A percentile compares a stretch with the other conserved stretches of the same genome.
phyloP scores from a whole-genome alignment of 2,797 vertebrate genomes.

The Sciurus carolinensis region DNA sequence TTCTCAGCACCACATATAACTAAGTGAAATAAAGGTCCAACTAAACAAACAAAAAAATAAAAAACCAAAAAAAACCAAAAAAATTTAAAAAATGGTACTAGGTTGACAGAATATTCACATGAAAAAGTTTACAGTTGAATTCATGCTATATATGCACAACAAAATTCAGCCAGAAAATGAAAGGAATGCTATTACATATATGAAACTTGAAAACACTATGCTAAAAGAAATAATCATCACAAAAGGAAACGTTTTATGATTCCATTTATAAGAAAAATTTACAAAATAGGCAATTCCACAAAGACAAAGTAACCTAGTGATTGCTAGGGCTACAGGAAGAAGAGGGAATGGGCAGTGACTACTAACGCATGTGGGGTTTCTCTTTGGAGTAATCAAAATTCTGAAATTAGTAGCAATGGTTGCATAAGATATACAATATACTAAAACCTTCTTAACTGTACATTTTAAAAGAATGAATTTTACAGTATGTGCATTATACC shows the following conservation, averaged over 20 bases:
- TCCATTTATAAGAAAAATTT: neutral
- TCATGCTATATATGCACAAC: neutral
- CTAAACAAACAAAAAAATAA: too few species aligned
- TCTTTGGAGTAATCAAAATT: constrained; percentile 2
- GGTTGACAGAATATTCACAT: neutral
- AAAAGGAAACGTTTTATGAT: neutral
- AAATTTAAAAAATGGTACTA: neutral
- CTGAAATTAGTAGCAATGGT: neutral
- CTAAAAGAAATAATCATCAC: constrained; percentile 29
- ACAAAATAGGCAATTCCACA: neutral
- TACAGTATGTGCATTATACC: neutral
- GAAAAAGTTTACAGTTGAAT: neutral
- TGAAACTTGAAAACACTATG: constrained; percentile 33
- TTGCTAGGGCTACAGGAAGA: neutral
- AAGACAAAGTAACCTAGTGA: constrained; percentile 11
- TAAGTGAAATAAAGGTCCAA: too few species aligned
- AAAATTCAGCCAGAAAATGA: constrained; percentile 31
- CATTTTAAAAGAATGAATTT: neutral
- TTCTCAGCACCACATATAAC: too few species aligned
- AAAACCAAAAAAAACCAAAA: neutral
- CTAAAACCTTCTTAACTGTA: neutral
- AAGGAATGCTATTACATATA: neutral
- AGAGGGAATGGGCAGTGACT: neutral
- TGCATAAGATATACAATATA: neutral
- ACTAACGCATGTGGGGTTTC: neutral